Conservation (phyloP, 2,797 vertebrate genomes). For the Lindbergichthys nudifrons region DNA sequence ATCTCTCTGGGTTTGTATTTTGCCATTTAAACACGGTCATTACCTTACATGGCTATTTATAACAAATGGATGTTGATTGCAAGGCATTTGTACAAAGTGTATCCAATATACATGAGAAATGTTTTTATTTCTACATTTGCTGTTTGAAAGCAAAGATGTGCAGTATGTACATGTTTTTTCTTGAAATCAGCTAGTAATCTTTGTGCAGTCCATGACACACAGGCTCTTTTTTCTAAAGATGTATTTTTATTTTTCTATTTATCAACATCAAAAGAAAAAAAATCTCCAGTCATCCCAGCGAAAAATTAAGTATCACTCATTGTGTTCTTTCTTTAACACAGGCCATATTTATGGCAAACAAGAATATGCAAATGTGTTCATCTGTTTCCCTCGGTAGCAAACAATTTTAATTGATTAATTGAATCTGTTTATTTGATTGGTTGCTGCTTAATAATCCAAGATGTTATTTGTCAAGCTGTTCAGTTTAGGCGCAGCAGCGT, state of each 20-base stretch:
- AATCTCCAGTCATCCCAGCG: constrained; percentile 12
- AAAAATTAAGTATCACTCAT: constrained; percentile 27
- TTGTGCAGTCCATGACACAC: constrained; percentile 8
- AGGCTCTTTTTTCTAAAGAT: constrained; percentile 17
- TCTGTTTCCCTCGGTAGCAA: constrained; percentile 71
- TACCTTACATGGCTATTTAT: constrained; percentile 60
- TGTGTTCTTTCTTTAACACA: constrained; percentile 45
- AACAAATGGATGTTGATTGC: constrained; percentile 54
- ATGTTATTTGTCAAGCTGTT: constrained; percentile 76
- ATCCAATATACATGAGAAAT: constrained; percentile 4
- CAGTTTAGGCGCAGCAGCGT: constrained; percentile 43
- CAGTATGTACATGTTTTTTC: constrained; percentile 15
- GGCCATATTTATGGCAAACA: constrained; percentile 63
- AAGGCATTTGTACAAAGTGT: constrained; percentile 53
- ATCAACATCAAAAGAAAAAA: constrained; percentile 40
- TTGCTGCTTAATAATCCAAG: constrained; percentile 74
- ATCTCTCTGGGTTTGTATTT: constrained; percentile 55
- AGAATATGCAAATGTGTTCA: constrained; percentile 77
- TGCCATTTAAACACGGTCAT: constrained; percentile 75
- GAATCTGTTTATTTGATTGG: constrained; percentile 79
- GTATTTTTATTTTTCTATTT: constrained; percentile 34
- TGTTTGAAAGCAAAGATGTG: constrained; percentile 27
- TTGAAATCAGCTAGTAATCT: constrained; percentile 4
- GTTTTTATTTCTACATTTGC: constrained; percentile 26
- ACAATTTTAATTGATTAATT: constrained; percentile 82